phyloP scores from a whole-genome alignment of 1,140 invertebrate genomes.

The Sarcophaga peregrina region DNA sequence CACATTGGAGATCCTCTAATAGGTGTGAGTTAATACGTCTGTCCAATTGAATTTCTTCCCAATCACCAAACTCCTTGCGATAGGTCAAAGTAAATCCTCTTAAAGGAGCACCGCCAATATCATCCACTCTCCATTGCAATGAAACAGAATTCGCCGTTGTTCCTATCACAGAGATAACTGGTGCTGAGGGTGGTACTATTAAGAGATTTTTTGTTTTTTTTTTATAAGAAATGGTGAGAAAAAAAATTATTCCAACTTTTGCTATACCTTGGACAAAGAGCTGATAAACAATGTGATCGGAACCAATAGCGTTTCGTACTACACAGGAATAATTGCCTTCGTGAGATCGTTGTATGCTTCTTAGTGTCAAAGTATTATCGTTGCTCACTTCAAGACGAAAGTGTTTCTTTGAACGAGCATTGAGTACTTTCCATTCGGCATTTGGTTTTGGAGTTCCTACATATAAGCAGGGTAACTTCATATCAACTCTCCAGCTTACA shows the following conservation, averaged over 20 bases:
- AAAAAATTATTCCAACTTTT: background rate
- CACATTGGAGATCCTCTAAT: slow-evolving; percentile 75
- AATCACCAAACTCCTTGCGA: slow-evolving; percentile 71
- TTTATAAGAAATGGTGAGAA: too few species aligned
- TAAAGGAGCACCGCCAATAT: slow-evolving; percentile 74
- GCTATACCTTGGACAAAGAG: slow-evolving; percentile 70
- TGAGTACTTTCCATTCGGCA: slow-evolving; percentile 68
- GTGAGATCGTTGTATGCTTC: slow-evolving; percentile 70
- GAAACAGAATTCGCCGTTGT: slow-evolving; percentile 75
- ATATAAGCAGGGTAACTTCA: slow-evolving; percentile 71
- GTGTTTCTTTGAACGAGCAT: slow-evolving; percentile 53
- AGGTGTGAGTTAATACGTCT: slow-evolving; percentile 73
- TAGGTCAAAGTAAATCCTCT: slow-evolving; percentile 75
- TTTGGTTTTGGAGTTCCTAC: slow-evolving; percentile 71
- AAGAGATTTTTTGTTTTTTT: slow-evolving; percentile 3
- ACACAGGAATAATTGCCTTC: slow-evolving; percentile 76
- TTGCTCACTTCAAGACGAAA: slow-evolving; percentile 67
- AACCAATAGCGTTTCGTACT: slow-evolving; percentile 72
- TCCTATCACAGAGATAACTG: slow-evolving; percentile 74
- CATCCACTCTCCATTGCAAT: slow-evolving; percentile 75
- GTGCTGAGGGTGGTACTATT: slow-evolving; percentile 74
- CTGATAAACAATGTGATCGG: slow-evolving; percentile 73
- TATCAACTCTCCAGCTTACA: slow-evolving; percentile 70
- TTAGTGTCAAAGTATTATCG: slow-evolving; percentile 73
- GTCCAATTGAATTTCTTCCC: slow-evolving; percentile 74